Percentiles rank a stretch among this genome's conserved stretches.
Evolutionary conservation across 2,113 vertebrate genomes (phyloP).

Genomic region (Pterocles burchelli): DNA sequence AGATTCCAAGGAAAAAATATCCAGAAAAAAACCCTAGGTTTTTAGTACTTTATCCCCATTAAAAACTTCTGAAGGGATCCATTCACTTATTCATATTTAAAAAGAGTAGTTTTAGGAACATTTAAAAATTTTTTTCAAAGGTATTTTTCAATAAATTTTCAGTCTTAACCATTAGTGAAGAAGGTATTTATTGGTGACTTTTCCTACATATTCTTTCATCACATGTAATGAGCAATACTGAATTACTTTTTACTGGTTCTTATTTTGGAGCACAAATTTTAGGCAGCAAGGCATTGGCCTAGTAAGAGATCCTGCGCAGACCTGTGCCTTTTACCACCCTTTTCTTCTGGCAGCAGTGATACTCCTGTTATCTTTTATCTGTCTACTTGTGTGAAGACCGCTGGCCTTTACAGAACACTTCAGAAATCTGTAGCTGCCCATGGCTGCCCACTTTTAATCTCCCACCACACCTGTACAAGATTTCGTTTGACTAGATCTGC

Average conservation of each 20-base stretch:
- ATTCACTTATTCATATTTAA: background rate
- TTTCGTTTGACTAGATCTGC: background rate
- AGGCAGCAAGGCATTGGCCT: background rate
- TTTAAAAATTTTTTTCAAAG: background rate
- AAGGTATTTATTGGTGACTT: background rate
- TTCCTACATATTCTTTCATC: background rate
- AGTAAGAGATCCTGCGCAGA: background rate
- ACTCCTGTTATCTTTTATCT: background rate
- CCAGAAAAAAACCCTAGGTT: background rate
- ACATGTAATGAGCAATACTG: background rate
- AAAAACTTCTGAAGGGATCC: background rate
- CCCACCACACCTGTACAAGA: background rate
- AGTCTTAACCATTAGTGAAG: background rate
- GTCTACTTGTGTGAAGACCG: background rate
- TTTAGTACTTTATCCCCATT: background rate
- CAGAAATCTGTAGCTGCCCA: background rate
- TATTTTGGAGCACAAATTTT: background rate
- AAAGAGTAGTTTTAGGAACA: background rate
- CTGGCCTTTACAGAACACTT: background rate
- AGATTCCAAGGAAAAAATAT: background rate
- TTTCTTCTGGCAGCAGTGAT: background rate
- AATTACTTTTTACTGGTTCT: background rate
- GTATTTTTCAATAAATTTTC: background rate
- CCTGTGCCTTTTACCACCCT: background rate
- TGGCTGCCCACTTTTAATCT: background rate